These are phyloP conservation scores for Pseudomugil gertrudae DNA, from an alignment of 2,797 vertebrate genomes.

Conservation along the genomic window DNA sequence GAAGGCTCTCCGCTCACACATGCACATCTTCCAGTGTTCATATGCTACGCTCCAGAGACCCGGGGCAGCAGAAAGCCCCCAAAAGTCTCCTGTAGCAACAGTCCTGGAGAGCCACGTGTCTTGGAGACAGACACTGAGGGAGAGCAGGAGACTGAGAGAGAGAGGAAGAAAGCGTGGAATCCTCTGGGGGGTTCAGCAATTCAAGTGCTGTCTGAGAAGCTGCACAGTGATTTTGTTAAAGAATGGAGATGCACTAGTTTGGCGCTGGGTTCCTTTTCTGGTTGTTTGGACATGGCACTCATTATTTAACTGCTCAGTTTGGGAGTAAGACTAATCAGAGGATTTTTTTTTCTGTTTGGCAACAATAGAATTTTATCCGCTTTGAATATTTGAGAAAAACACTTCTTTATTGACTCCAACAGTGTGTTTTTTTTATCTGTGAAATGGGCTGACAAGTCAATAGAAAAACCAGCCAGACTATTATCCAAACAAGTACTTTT, in stretches of 20 bases:
- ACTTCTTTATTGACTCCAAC: slow-evolving; percentile 21
- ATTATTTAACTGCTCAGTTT: slow-evolving; percentile 31
- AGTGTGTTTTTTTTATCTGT: slow-evolving; percentile 20
- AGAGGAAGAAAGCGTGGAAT: slow-evolving; percentile 52
- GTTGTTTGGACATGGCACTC: slow-evolving; percentile 35
- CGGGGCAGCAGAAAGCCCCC: slow-evolving; percentile 62
- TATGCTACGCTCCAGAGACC: slow-evolving; percentile 63
- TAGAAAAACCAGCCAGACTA: slow-evolving; percentile 5
- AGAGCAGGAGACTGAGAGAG: slow-evolving; percentile 20
- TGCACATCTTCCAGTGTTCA: slow-evolving; percentile 67
- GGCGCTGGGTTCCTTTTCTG: slow-evolving; percentile 47
- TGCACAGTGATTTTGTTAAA: slow-evolving; percentile 62
- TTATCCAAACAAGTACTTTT: background rate
- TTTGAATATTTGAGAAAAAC: slow-evolving; percentile 22
- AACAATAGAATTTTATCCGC: slow-evolving; percentile 28
- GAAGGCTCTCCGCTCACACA: slow-evolving; percentile 64
- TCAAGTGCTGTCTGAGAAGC: slow-evolving; percentile 61
- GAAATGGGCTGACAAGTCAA: slow-evolving; percentile 22
- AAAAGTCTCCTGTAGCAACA: slow-evolving; percentile 63
- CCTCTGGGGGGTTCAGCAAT: slow-evolving; percentile 59
- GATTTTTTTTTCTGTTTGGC: slow-evolving; percentile 14
- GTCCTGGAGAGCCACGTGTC: slow-evolving; percentile 70
- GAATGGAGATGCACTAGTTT: slow-evolving; percentile 46
- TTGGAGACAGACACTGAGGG: slow-evolving; percentile 65
- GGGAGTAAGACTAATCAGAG: slow-evolving; percentile 33